These are phyloP conservation scores for Vidua chalybeata DNA, from an alignment of 2,113 vertebrate species.

Conservation along the genomic window DNA sequence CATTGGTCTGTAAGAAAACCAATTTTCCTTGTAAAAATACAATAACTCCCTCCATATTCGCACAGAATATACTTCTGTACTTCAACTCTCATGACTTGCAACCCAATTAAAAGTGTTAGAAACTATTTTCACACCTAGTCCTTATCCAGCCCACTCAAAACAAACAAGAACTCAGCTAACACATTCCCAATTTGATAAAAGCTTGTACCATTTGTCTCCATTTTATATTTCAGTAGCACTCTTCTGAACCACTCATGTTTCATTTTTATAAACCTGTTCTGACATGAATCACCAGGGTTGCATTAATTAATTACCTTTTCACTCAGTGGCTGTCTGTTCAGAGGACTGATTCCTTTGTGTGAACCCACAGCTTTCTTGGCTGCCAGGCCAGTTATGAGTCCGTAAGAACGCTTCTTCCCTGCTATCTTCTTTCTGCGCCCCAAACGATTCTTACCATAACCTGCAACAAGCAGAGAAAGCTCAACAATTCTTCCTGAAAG, in stretches of 20 bases:
- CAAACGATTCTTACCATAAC: slow-evolving; percentile 77
- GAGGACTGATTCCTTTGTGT: slow-evolving; percentile 81
- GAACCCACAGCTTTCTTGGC: slow-evolving; percentile 80
- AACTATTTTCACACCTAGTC: background rate
- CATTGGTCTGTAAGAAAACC: background rate
- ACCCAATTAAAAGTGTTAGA: background rate
- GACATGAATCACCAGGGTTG: background rate
- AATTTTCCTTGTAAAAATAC: background rate
- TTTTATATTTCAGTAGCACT: background rate
- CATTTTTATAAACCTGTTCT: background rate
- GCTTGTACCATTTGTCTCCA: background rate
- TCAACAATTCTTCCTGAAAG: background rate
- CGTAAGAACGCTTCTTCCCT: slow-evolving; percentile 82
- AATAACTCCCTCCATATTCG: background rate
- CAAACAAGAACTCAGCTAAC: background rate
- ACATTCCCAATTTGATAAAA: background rate
- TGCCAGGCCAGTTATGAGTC: slow-evolving; percentile 88
- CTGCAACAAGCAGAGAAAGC: slow-evolving; percentile 1
- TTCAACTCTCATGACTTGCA: background rate
- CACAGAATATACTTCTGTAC: background rate
- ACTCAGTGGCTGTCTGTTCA: slow-evolving; percentile 83
- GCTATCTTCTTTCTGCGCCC: slow-evolving; percentile 72
- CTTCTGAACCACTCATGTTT: background rate
- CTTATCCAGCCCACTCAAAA: background rate
- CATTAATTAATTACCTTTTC: slow-evolving; percentile 75